These are phyloP conservation scores for Orientallactaga sibirica DNA, from an alignment of 2,797 vertebrate genomes.

Conservation along the genomic window DNA sequence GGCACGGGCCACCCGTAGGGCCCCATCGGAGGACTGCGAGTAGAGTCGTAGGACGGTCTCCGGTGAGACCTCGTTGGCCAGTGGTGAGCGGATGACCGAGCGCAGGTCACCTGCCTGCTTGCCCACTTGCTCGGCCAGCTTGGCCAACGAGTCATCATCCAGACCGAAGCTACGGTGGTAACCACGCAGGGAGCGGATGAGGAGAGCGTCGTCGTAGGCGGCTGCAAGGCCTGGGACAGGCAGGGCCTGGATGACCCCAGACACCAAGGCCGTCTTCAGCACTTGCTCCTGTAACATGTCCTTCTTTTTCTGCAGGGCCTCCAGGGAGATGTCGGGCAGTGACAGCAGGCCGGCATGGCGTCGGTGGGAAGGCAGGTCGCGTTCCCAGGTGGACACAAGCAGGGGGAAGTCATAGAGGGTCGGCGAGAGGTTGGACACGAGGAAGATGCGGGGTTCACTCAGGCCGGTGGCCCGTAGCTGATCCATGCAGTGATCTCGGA, in stretches of 20 bases:
- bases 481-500: conserved; percentile 83
- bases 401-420: conserved; percentile 85
- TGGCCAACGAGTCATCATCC: conserved; percentile 85
- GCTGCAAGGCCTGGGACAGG: conserved; percentile 80
- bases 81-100: conserved; percentile 83
- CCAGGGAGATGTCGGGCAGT: conserved; percentile 81
- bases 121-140: conserved; percentile 84
- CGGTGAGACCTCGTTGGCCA: conserved; percentile 78
- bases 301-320: conserved; percentile 85
- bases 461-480: conserved; percentile 66
- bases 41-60: conserved; percentile 81
- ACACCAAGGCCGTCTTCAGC: conserved; percentile 84
- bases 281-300: conserved; percentile 81
- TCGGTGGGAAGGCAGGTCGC: conserved; percentile 86
- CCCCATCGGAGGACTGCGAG: conserved; percentile 66
- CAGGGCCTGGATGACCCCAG: conserved; percentile 77
- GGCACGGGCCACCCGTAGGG: conserved; percentile 74
- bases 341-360: conserved; percentile 86
- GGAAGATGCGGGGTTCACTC: conserved; percentile 86
- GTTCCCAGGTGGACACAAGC: conserved; percentile 87
- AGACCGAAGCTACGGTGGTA: conserved; percentile 87
- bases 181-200: conserved; percentile 81
- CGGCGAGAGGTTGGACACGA: conserved; percentile 84
- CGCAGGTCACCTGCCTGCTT: conserved; percentile 85
- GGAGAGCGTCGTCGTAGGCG: conserved; percentile 82